Conservation (phyloP, 2,888 invertebrate genomes). For the Calliphora vomitoria region DNA sequence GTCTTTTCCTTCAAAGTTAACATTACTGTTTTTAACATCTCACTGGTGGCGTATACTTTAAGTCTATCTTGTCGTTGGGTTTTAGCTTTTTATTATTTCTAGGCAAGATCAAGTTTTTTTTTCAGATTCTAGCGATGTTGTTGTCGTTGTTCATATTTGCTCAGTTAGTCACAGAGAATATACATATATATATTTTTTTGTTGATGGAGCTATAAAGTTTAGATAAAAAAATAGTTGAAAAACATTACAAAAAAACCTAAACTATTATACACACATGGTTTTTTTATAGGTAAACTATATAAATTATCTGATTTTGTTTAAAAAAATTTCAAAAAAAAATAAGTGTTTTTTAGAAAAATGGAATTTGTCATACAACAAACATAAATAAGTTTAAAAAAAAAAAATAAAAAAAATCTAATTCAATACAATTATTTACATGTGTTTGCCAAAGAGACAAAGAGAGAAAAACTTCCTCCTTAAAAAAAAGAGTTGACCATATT, state of each 20-base stretch:
- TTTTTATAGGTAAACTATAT: not conserved
- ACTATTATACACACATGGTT: constrained; percentile 49
- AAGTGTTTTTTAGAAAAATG: constrained; percentile 9
- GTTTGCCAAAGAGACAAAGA: constrained; percentile 19
- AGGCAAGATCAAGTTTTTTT: constrained; percentile 66
- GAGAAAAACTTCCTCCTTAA: not conserved
- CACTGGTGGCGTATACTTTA: constrained; percentile 34
- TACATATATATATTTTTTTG: not conserved
- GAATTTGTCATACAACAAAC: constrained; percentile 20
- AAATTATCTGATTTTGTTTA: constrained; percentile 18
- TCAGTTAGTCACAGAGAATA: constrained; percentile 52
- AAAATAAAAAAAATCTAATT: too few relatives aligned
- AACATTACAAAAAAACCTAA: constrained; percentile 7
- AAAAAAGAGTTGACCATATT: constrained; percentile 48
- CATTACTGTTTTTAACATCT: constrained; percentile 34
- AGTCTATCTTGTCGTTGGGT: constrained; percentile 1
- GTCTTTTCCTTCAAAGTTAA: not conserved
- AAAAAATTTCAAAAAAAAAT: not conserved
- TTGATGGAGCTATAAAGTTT: constrained; percentile 18
- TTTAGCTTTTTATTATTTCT: constrained; percentile 27
- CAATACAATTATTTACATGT: not conserved
- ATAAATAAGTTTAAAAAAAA: not conserved
- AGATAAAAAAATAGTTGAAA: constrained; percentile 3
- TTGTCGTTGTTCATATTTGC: constrained; percentile 49
- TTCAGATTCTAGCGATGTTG: constrained; percentile 28